Percentiles rank a stretch among this genome's conserved stretches.
phyloP scores from a whole-genome alignment of 2,113 vertebrate genomes.

The Gymnorhina tibicen region DNA sequence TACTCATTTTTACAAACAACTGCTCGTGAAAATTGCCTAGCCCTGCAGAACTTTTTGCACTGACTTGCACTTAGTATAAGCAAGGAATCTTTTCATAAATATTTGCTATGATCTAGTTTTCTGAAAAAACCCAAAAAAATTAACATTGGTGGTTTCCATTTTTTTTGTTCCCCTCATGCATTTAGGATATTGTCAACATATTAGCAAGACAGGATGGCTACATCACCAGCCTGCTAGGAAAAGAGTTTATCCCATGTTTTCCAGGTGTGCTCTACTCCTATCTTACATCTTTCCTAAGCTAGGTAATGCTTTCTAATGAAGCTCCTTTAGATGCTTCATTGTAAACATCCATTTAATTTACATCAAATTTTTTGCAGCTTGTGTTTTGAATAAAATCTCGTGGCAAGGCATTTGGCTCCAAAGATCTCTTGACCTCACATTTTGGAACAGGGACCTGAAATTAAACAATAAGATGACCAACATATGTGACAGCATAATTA shows the following conservation, averaged over 20 bases:
- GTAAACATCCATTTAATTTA: not conserved
- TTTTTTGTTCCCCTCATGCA: not conserved
- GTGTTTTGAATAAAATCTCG: not conserved
- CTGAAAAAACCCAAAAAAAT: not conserved
- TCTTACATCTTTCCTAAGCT: not conserved
- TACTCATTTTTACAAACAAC: not conserved
- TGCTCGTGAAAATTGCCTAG: not conserved
- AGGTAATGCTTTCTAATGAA: not conserved
- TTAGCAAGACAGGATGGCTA: not conserved
- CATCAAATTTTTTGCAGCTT: not conserved
- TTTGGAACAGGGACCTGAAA: not conserved
- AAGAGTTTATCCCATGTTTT: not conserved
- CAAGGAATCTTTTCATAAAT: not conserved
- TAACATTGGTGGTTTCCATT: not conserved
- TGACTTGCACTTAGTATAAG: not conserved
- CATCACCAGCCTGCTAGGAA: not conserved
- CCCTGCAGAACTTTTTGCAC: not conserved
- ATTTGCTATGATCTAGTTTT: not conserved
- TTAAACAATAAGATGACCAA: slow-evolving; percentile 1
- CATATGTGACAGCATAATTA: not conserved
- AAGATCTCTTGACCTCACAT: not conserved
- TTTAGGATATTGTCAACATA: not conserved
- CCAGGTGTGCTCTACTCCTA: not conserved
- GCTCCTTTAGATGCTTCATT: not conserved
- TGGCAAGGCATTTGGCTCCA: not conserved